phyloP scores from a whole-genome alignment of 92 coral and sea anemone genomes.

The Ricordea florida region DNA sequence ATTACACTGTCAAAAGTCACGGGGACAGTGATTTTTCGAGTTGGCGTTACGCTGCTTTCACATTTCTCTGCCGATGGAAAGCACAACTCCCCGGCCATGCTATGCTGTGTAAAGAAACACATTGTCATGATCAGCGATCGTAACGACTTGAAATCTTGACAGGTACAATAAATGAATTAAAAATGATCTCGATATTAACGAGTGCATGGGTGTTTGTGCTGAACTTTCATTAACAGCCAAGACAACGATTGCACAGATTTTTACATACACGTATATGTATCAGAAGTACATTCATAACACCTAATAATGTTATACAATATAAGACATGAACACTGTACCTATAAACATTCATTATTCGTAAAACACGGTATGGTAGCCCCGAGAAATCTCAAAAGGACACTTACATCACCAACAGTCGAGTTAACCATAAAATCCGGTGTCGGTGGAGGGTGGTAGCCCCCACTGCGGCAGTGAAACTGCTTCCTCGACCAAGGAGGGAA shows the following conservation, averaged over 20 bases:
- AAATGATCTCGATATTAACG: no score
- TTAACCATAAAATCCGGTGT: background rate
- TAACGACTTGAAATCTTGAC: background rate
- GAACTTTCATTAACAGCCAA: no score
- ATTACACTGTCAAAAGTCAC: slow-evolving; percentile 60
- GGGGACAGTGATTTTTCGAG: slow-evolving; percentile 81
- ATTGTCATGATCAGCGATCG: no score
- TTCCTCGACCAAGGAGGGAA: background rate
- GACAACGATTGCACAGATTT: no score
- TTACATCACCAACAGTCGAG: background rate
- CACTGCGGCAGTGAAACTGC: background rate
- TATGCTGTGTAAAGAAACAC: slow-evolving; percentile 15
- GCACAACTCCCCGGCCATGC: slow-evolving; percentile 78
- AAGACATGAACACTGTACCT: background rate
- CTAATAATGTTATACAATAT: background rate
- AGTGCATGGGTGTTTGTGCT: no score
- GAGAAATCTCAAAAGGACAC: background rate
- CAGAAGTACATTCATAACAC: background rate
- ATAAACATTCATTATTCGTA: no score
- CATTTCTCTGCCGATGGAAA: slow-evolving; percentile 87
- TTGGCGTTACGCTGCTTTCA: slow-evolving; percentile 73
- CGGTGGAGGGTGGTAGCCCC: slow-evolving; percentile 10
- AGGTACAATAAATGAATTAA: background rate
- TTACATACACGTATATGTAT: no score
- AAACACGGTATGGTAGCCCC: no score